A percentile compares a stretch with the other conserved stretches of the same genome.
phyloP scores from a whole-genome alignment of 1,140 invertebrate species.

The Drosophila arawakana region DNA sequence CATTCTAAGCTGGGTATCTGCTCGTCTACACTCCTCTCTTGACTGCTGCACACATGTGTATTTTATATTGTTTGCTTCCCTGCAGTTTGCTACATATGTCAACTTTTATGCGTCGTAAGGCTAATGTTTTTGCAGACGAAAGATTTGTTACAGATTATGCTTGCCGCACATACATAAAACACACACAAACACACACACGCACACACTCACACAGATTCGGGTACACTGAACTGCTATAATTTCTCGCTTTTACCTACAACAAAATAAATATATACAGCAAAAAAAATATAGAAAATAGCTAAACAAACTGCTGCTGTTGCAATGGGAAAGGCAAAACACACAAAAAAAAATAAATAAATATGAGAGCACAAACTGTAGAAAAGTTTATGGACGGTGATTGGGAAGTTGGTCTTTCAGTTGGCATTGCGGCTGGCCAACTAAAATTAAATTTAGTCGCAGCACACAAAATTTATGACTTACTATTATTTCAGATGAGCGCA shows the following conservation, averaged over 20 bases:
- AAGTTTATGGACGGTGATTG: constrained; percentile 59
- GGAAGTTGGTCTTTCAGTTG: constrained; percentile 49
- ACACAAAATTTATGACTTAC: constrained; percentile 72
- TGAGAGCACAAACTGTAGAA: not conserved
- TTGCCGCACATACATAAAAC: constrained; percentile 58
- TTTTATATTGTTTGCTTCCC: constrained; percentile 29
- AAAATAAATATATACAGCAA: not conserved
- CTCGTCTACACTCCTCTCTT: not conserved
- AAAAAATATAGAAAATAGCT: constrained; percentile 8
- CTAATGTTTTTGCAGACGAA: constrained; percentile 74
- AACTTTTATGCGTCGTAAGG: constrained; percentile 74
- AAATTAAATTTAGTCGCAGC: constrained; percentile 66
- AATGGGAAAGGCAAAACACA: not conserved
- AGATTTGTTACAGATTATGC: constrained; percentile 76
- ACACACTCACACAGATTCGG: constrained; percentile 13
- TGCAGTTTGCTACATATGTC: constrained; percentile 65
- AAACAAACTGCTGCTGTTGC: constrained; percentile 27
- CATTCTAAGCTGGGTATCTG: not conserved
- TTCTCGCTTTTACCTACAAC: constrained; percentile 50
- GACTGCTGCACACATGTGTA: constrained; percentile 17
- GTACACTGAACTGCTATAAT: constrained; percentile 49
- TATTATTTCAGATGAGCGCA: constrained; percentile 72
- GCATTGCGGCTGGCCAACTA: constrained; percentile 56
- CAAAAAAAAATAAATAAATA: constrained; percentile 7
- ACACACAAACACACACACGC: constrained; percentile 31